Base-by-base conservation (phyloP, 2,888 invertebrate species). In the Leptopilina drosophilae region DNA sequence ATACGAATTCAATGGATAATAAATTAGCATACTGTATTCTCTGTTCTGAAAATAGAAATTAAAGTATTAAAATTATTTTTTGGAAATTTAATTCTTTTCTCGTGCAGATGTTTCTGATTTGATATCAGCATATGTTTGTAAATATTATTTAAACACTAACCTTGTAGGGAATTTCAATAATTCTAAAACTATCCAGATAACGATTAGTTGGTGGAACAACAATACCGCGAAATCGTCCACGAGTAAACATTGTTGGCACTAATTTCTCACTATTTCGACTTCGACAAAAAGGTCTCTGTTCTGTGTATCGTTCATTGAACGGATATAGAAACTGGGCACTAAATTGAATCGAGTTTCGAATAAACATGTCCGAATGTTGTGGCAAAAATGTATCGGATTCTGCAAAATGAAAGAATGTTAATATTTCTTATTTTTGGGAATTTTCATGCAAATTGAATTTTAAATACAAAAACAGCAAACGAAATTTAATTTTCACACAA, bases 221-320 rank as follows among this genome's bases (percentile, higher is more conserved):
- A 56, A 73, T 56, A 26, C 73, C 73, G 14, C 73, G 73, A 33
- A 73, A 73, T 56, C n/a, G 56, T 56, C 73, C 73, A 5, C 73
- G 73, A 73, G 40, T 56, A n/a, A 56, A 56, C 73, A 73, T 73
- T n/a, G 73, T 73, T 56, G 73, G 4, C n/a, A 73, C 56, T n/a
- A 53, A 56, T 73, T n/a, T 53, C 7, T 73, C 14, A 56, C 33
- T 33, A 2, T 33, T 33, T n/a, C 26, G 53, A 56, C 9, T 73
- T 33, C n/a, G 53, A n/a, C 5, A 56, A n/a, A 73, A 73, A 5
- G 26, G n/a, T 73, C 73, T 73, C n/a, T 33, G 12, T 73, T 73
- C 73, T n/a, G 73, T 73, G 14, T 56, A 40, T n/a, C 73, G 53
- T 56, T 26, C 33, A 33, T 73, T 73, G 33, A 73, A 73, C 14